These are phyloP conservation scores for Penelope pileata DNA, from an alignment of 2,113 vertebrate species.

Conservation along the genomic window DNA sequence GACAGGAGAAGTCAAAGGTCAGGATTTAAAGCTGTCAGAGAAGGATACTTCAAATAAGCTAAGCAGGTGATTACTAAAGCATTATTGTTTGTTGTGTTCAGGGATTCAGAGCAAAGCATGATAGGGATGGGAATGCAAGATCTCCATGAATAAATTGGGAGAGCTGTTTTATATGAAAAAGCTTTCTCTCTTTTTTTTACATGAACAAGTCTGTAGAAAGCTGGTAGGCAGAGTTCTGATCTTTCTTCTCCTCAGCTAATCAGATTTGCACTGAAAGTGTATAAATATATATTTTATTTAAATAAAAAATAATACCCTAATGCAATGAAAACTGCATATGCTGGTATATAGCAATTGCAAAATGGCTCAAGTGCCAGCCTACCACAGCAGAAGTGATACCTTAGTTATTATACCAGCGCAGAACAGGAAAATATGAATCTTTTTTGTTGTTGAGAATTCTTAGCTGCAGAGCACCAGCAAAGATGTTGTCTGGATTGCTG, in stretches of 20 bases:
- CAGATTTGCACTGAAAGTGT: neutral
- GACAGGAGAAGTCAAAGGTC: conserved; percentile 72
- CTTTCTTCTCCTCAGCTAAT: neutral
- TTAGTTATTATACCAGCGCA: neutral
- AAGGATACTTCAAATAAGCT: conserved; percentile 61
- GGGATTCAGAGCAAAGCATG: conserved; percentile 31
- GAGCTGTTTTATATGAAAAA: neutral
- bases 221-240: neutral
- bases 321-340: neutral
- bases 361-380: neutral
- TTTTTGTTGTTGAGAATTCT: neutral
- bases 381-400: neutral
- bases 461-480: neutral
- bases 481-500: neutral
- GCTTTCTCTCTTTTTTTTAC: neutral
- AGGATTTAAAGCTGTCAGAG: conserved; percentile 29
- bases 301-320: neutral
- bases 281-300: neutral
- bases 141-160: neutral
- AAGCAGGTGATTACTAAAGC: conserved; percentile 76
- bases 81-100: conserved; percentile 67
- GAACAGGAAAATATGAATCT: neutral
- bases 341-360: neutral
- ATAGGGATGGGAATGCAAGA: neutral
- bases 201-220: neutral